Percentiles rank a stretch among this genome's conserved stretches.
phyloP scores from a whole-genome alignment of 2,113 vertebrate genomes.

The Buteo buteo region DNA sequence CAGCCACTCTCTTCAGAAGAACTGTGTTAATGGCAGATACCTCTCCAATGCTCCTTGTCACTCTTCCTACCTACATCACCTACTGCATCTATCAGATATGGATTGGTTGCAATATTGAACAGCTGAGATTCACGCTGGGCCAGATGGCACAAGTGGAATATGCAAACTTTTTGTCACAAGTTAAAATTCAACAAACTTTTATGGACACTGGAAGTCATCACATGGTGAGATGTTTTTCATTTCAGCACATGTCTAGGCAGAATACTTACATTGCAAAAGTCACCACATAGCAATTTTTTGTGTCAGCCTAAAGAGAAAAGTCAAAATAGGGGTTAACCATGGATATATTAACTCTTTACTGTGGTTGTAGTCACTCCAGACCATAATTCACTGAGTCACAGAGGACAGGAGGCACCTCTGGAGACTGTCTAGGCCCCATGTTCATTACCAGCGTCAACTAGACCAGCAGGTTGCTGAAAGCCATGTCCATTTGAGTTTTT shows the following conservation, averaged over 20 bases:
- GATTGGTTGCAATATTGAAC: neutral
- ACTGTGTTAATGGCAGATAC: neutral
- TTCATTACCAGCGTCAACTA: neutral
- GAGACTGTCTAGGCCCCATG: neutral
- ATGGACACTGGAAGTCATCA: neutral
- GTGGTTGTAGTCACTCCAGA: neutral
- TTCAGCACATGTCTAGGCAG: neutral
- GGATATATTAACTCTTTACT: neutral
- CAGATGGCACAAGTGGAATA: neutral
- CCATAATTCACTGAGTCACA: neutral
- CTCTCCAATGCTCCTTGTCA: rapidly evolving
- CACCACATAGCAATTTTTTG: neutral
- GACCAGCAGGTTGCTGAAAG: neutral
- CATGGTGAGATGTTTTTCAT: neutral
- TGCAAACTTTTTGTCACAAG: neutral
- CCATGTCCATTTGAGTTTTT: neutral
- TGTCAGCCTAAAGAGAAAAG: neutral
- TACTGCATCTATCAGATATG: neutral
- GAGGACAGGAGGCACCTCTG: neutral
- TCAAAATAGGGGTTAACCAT: neutral
- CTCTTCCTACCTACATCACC: neutral
- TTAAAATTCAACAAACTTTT: neutral
- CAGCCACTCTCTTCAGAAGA: neutral
- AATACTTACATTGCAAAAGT: neutral
- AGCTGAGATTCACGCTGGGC: neutral